Evolutionary conservation across 1,140 invertebrate genomes (phyloP).

Genomic region (Cyphomyrmex costatus): DNA sequence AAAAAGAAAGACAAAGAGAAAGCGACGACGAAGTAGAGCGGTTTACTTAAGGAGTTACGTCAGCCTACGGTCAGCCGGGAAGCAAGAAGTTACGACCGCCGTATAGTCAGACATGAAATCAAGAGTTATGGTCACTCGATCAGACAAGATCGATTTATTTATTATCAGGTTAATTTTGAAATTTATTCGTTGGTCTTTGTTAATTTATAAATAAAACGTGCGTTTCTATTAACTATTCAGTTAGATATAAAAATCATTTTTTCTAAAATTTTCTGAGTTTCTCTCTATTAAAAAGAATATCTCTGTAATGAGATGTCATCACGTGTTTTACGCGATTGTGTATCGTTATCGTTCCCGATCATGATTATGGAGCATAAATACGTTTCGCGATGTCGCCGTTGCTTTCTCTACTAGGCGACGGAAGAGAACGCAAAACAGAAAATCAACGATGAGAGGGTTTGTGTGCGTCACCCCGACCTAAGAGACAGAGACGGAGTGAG

Average conservation of each 20-base stretch:
- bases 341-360: not conserved
- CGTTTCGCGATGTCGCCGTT: not conserved
- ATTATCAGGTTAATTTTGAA: not conserved
- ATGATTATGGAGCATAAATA: not conserved
- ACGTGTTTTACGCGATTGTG: not conserved
- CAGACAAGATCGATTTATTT: not conserved
- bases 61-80: conserved; percentile 3
- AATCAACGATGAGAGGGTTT: conserved; percentile 36
- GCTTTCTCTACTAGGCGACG: conserved; percentile 46
- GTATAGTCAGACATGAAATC: conserved; percentile 8
- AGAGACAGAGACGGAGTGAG: conserved; percentile 71
- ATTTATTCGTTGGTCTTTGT: not conserved
- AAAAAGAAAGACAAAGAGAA: conserved; percentile 5
- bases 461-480: conserved; percentile 61
- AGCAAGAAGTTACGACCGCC: conserved; percentile 28
- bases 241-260: not conserved
- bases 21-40: conserved; percentile 29
- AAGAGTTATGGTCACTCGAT: conserved; percentile 26
- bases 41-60: conserved; percentile 46
- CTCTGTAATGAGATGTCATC: too few species aligned
- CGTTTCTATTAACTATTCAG: not conserved
- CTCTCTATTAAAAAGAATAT: not conserved
- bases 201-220: not conserved
- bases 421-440: conserved; percentile 45
- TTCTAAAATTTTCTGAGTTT: too few species aligned